Evolutionary conservation across 2,113 vertebrate species (phyloP).

Genomic region (Rhinoptilus africanus): DNA sequence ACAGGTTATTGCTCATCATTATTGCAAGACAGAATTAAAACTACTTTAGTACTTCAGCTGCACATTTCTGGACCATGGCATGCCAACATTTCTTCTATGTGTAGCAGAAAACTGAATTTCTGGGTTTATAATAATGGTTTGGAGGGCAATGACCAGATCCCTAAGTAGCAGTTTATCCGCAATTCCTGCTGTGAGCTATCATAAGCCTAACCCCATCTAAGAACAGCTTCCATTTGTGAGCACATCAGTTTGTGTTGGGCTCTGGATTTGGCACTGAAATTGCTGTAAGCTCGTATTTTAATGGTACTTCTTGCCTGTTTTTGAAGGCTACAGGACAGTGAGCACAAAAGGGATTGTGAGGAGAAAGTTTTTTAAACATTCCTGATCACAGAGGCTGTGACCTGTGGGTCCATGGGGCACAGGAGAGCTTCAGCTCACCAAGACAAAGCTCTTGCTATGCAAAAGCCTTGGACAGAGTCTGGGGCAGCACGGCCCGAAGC

Average conservation of each 20-base stretch:
- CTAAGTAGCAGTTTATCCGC: background rate
- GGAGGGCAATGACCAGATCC: background rate
- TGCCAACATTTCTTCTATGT: rapidly evolving
- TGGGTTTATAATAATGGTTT: background rate
- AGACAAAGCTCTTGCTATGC: background rate
- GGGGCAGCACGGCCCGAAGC: rapidly evolving
- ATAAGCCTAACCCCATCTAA: background rate
- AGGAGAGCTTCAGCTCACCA: background rate
- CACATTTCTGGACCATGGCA: background rate
- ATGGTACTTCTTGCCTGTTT: background rate
- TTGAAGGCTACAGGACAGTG: background rate
- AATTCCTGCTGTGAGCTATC: background rate
- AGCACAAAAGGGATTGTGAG: background rate
- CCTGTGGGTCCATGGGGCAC: no score
- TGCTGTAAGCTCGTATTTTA: background rate
- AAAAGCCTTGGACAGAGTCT: background rate
- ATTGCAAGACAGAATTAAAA: slow-evolving; percentile 8
- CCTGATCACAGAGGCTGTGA: background rate
- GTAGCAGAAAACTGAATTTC: background rate
- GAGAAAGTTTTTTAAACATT: background rate
- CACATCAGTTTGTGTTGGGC: background rate
- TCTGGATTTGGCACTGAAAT: background rate
- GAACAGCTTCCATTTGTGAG: background rate
- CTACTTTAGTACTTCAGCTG: background rate
- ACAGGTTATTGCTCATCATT: background rate